These are phyloP conservation scores for Dinocampus coccinellae DNA, from an alignment of 2,888 invertebrate species.

Conservation along the genomic window DNA sequence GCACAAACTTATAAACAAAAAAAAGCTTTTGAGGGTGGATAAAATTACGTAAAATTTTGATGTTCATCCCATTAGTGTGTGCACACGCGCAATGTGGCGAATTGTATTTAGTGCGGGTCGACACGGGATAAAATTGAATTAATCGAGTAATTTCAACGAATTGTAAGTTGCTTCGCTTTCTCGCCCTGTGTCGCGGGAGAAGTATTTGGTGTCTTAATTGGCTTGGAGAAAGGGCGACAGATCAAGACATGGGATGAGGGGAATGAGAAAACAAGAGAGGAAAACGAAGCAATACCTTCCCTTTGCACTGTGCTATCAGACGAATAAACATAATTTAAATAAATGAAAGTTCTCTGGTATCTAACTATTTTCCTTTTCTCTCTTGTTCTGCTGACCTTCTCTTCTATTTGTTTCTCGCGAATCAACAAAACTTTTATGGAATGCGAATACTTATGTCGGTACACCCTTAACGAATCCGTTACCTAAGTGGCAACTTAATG, in stretches of 20 bases:
- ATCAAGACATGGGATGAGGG: background rate
- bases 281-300: background rate
- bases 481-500: constrained; percentile 34
- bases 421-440: constrained; percentile 22
- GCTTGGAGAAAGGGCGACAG: constrained; percentile 26
- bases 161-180: constrained; percentile 31
- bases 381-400: background rate
- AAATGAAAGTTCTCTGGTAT: constrained; percentile 36
- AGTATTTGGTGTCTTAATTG: constrained; percentile 40
- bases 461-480: constrained; percentile 37
- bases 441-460: constrained; percentile 32
- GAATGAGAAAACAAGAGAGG: background rate
- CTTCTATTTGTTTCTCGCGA: background rate
- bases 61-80: background rate
- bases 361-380: background rate
- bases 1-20: background rate
- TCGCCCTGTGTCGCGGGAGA: constrained; percentile 24
- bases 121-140: constrained; percentile 37
- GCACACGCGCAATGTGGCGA: background rate
- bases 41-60: constrained; percentile 22
- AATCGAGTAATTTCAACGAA: constrained; percentile 40
- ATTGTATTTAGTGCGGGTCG: background rate
- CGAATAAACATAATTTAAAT: constrained; percentile 47
- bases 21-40: constrained; percentile 1
- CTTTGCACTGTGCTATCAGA: constrained; percentile 19